These are phyloP conservation scores for Frankliniella intonsa DNA, from an alignment of 2,888 invertebrate species.

Conservation along the genomic window DNA sequence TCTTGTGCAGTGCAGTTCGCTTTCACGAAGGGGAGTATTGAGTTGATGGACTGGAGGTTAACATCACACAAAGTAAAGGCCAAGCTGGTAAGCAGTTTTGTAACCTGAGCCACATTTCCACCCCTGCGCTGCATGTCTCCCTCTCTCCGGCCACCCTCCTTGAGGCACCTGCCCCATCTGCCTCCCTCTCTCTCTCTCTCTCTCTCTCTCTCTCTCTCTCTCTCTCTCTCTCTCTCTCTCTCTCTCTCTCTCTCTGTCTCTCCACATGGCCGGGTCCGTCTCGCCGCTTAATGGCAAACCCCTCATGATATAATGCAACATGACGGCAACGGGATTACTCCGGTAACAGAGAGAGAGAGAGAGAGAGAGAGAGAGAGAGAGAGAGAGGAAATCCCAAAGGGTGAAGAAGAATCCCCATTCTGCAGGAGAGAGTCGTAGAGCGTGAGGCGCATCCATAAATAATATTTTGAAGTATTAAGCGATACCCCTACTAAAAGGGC, in stretches of 20 bases:
- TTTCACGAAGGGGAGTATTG: too few species aligned
- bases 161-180: background rate
- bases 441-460: too few species aligned
- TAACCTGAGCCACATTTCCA: too few species aligned
- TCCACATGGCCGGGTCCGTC: background rate
- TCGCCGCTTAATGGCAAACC: background rate
- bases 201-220: background rate
- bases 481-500: too few species aligned
- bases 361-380: too few species aligned
- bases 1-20: too few species aligned
- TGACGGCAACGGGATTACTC: background rate
- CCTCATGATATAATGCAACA: slow-evolving; percentile 6
- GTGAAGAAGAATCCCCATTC: background rate
- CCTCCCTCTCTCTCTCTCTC: background rate
- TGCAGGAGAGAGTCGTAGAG: too few species aligned
- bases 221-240: background rate
- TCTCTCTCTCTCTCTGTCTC: background rate
- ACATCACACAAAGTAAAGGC: too few species aligned
- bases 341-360: background rate
- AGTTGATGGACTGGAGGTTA: too few species aligned
- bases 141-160: background rate
- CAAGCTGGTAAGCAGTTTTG: too few species aligned
- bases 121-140: background rate
- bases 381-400: background rate
- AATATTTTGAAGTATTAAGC: too few species aligned